Base-by-base conservation (phyloP, 2,888 invertebrate species). In the Encarsia formosa region DNA sequence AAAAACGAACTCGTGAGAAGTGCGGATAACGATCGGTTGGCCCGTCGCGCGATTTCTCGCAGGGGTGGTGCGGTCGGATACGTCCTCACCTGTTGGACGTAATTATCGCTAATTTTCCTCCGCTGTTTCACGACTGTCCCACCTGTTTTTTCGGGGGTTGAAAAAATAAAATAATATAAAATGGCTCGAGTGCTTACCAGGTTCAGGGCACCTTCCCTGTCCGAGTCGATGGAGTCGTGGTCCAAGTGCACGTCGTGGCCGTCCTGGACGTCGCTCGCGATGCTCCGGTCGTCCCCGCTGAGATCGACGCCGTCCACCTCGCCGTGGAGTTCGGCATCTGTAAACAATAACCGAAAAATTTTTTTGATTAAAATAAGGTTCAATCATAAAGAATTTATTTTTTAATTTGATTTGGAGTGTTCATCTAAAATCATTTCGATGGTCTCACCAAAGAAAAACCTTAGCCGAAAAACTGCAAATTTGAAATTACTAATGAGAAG, bases 161-260 rank as follows among this genome's bases (percentile, higher is more conserved):
- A n/a, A n/a, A n/a, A n/a, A n/a, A n/a, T n/a, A n/a, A n/a, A n/a
- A n/a, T n/a, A n/a, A n/a, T n/a, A n/a, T n/a, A 19, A 19, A 20
- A 4, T 5, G 9, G 19, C 5, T 4, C 13, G 26, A 4, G 3
- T 34, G 52, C 78, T 79, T 68, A 83, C 83, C 78, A 84, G 73
- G 68, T 84, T 84, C 46, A 84, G 79, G 24, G 83, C 83, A n/a
- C n/a, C n/a, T 61, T 77, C 78, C 64, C 81, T 75, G 57, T 83
- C 82, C 29, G 83, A 83, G 64, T 83, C 82, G 76, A 83, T 77
- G 52, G 83, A 83, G 68, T 83, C 82, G 57, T 79, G 80, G 61
- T 81, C 81, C 58, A 79, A 73, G 44, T 69, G 70, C 19, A 71
- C 72, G 56, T 79, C 80, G 56, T 76, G 74, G 44, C 75, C 78